phyloP scores from a whole-genome alignment of 2,113 vertebrate species.

The Balaenoptera acutorostrata region DNA sequence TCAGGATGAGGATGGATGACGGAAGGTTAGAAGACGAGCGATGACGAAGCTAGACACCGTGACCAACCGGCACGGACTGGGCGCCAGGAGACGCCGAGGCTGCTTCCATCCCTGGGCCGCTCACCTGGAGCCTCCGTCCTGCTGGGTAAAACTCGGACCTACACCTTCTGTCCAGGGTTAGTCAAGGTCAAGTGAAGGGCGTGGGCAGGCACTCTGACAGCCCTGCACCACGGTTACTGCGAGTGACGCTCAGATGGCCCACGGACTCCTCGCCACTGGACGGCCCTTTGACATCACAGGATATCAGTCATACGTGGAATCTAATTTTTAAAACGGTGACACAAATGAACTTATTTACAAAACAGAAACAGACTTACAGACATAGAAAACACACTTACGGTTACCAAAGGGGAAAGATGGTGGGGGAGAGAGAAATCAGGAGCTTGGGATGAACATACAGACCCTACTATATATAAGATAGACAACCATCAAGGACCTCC shows the following conservation, averaged over 20 bases:
- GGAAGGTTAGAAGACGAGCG: fast-evolving
- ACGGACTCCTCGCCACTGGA: fast-evolving
- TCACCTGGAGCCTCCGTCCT: fast-evolving
- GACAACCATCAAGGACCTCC: fast-evolving
- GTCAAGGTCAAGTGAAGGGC: background rate
- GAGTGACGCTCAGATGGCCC: fast-evolving
- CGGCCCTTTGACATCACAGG: background rate
- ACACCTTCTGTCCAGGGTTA: background rate
- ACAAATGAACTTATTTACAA: background rate
- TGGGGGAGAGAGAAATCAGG: background rate
- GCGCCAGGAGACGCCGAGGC: fast-evolving
- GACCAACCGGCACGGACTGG: fast-evolving
- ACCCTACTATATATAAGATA: fast-evolving
- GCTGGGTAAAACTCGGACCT: fast-evolving
- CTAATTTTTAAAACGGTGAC: background rate
- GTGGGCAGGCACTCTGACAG: fast-evolving
- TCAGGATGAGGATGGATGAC: fast-evolving
- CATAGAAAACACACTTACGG: fast-evolving
- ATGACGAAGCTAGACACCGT: fast-evolving
- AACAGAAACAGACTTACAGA: background rate
- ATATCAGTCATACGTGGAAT: background rate
- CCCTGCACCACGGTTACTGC: fast-evolving
- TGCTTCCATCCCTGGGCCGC: fast-evolving
- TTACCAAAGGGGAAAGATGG: background rate
- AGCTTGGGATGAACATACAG: background rate